Percentiles rank a stretch among this genome's conserved stretches.
These are phyloP conservation scores for Aphis gossypii DNA, from an alignment of 1,140 invertebrate species.

Conservation along the genomic window DNA sequence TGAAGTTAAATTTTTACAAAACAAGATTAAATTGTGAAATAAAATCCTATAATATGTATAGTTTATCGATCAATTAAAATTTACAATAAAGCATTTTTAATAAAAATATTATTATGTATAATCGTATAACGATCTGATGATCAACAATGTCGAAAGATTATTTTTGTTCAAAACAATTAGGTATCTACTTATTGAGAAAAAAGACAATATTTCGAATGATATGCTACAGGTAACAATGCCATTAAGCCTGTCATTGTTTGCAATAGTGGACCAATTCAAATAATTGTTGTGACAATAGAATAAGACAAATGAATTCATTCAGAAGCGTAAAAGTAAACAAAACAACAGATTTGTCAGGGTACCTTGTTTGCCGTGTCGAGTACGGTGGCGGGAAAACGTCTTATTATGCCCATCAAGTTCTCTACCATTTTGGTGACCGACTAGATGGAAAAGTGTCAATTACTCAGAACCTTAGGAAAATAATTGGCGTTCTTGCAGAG, in stretches of 20 bases:
- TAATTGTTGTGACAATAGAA: slow-evolving; percentile 14
- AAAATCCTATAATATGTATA: too few species aligned
- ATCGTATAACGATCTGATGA: not conserved
- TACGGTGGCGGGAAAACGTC: not conserved
- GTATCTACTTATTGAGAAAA: not conserved
- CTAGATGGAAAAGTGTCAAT: slow-evolving; percentile 34
- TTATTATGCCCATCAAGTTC: not conserved
- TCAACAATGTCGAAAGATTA: not conserved
- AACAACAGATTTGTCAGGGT: not conserved
- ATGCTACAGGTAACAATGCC: not conserved
- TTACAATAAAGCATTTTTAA: not conserved
- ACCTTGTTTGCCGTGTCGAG: not conserved
- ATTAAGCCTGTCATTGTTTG: not conserved
- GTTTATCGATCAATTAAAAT: not conserved
- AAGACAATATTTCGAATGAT: not conserved
- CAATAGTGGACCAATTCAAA: slow-evolving; percentile 8
- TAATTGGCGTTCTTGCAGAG: not conserved
- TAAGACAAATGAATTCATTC: slow-evolving; percentile 33
- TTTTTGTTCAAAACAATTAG: not conserved
- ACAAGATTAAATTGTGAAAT: not conserved
- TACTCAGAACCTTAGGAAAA: slow-evolving; percentile 9
- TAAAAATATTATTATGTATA: not conserved
- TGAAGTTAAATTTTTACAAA: not conserved
- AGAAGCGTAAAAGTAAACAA: slow-evolving; percentile 7
- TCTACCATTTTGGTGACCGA: not conserved